A percentile compares a stretch with the other conserved stretches of the same genome.
phyloP scores from a whole-genome alignment of 2,797 vertebrate species.

The Danio choprae region DNA sequence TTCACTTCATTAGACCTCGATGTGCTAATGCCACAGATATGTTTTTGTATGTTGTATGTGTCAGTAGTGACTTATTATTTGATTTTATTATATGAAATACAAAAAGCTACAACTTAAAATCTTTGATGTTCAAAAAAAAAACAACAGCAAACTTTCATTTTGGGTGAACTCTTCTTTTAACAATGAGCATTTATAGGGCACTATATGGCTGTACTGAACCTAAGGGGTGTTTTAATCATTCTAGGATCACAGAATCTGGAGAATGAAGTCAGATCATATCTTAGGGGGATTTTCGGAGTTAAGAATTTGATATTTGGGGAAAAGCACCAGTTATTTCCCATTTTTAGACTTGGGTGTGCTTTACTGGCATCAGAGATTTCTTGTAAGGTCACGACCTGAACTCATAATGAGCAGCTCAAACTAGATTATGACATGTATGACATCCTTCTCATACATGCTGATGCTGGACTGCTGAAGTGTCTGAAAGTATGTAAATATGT shows the following conservation, averaged over 20 bases:
- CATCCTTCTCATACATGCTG: not conserved
- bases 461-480: not conserved
- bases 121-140: not conserved
- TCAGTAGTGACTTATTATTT: too few species aligned
- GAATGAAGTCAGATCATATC: constrained; percentile 4
- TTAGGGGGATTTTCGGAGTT: not conserved
- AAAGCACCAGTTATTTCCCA: not conserved
- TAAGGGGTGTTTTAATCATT: not conserved
- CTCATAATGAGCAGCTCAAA: not conserved
- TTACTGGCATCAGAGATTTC: constrained; percentile 7
- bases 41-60: too few species aligned
- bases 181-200: not conserved
- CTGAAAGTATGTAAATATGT: not conserved
- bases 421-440: not conserved
- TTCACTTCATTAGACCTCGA: too few species aligned
- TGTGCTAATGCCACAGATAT: too few species aligned
- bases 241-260: constrained; percentile 3
- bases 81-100: too few species aligned
- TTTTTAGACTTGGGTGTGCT: not conserved
- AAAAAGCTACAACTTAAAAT: not conserved
- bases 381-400: not conserved
- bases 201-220: not conserved
- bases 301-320: constrained; percentile 1
- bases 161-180: not conserved
- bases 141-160: too few species aligned